These are phyloP conservation scores for Darevskia nairensis DNA, from an alignment of 2,797 vertebrate genomes.

Conservation along the genomic window DNA sequence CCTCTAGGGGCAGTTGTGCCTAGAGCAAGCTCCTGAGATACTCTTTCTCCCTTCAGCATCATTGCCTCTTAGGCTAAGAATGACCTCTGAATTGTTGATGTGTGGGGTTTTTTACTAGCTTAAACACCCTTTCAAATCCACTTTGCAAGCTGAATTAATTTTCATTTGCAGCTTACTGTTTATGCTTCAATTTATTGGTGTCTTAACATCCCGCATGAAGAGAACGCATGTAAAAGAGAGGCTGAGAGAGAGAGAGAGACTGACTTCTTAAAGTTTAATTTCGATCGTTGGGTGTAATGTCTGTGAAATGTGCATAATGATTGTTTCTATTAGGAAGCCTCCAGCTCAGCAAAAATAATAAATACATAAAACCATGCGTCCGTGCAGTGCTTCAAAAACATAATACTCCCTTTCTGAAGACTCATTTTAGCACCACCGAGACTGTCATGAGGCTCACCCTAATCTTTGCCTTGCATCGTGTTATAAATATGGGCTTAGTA, in stretches of 20 bases:
- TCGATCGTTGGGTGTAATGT: conserved; percentile 51
- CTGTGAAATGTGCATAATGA: conserved; percentile 61
- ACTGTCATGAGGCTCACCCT: conserved; percentile 18
- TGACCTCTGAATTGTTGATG: conserved; percentile 60
- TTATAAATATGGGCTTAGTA: not conserved
- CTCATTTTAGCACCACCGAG: conserved; percentile 44
- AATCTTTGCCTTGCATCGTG: conserved; percentile 12
- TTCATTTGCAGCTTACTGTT: conserved; percentile 48
- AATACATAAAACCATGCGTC: conserved; percentile 57
- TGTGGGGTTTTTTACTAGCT: conserved; percentile 2
- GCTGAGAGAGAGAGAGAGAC: not conserved
- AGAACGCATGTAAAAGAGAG: conserved; percentile 13
- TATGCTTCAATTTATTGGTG: conserved; percentile 2
- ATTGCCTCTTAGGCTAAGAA: conserved; percentile 9
- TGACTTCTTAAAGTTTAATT: conserved; percentile 49
- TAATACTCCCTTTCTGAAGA: conserved; percentile 28
- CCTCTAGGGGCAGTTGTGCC: not conserved
- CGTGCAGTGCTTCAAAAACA: conserved; percentile 54
- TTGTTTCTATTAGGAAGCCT: conserved; percentile 54
- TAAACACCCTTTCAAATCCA: conserved; percentile 48
- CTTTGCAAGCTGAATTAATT: conserved; percentile 63
- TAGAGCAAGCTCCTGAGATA: not conserved
- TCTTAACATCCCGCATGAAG: conserved; percentile 30
- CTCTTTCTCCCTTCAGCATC: not conserved
- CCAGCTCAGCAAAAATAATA: conserved; percentile 49